Evolutionary conservation across 1,140 invertebrate species (phyloP).

Genomic region (Pachypsylla venusta): DNA sequence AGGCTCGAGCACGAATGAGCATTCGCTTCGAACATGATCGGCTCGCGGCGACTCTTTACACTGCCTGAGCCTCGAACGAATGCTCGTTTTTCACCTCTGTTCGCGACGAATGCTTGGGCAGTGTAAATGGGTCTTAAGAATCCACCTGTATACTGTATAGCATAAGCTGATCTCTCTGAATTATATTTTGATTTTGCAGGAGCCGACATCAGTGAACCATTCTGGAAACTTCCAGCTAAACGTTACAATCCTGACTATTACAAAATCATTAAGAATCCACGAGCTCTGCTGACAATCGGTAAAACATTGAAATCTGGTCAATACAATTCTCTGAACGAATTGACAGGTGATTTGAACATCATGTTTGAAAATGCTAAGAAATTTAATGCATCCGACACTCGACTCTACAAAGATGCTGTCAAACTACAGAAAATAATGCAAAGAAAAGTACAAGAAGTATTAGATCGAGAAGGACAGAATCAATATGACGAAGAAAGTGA

Average conservation of each 20-base stretch:
- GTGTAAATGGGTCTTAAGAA: too few relatives aligned
- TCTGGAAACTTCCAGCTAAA: slow-evolving; percentile 81
- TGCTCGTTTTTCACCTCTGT: too few relatives aligned
- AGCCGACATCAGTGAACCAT: slow-evolving; percentile 65
- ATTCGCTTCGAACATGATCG: too few relatives aligned
- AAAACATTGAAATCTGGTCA: slow-evolving; percentile 74
- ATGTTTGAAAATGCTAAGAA: slow-evolving; percentile 97
- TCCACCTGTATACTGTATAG: too few relatives aligned
- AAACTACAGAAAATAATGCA: slow-evolving; percentile 71
- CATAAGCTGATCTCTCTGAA: too few relatives aligned
- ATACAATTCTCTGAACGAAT: slow-evolving; percentile 74
- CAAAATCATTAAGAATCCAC: slow-evolving; percentile 88
- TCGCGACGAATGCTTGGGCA: too few relatives aligned
- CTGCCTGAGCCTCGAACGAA: too few relatives aligned
- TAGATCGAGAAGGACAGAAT: slow-evolving; percentile 42
- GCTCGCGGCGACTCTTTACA: too few relatives aligned
- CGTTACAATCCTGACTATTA: slow-evolving; percentile 94
- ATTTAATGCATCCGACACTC: slow-evolving; percentile 78
- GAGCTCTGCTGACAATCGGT: slow-evolving; percentile 84
- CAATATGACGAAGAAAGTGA: slow-evolving; percentile 26
- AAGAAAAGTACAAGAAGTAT: slow-evolving; percentile 64
- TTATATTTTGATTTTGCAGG: slow-evolving; percentile 37
- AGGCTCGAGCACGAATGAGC: too few relatives aligned
- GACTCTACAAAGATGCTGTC: slow-evolving; percentile 70
- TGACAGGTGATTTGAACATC: slow-evolving; percentile 90